Conservation (phyloP, 2,113 vertebrate species). For the Mus musculus region GRCm39 chr14:51426501-51427000, state of each 20-base stretch:
- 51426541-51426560: too few relatives aligned
- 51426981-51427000: background rate
- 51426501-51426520: too few relatives aligned
- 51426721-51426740: background rate
- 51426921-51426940: background rate
- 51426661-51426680: too few relatives aligned
- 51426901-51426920: background rate
- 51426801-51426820: background rate
- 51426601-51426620: too few relatives aligned
- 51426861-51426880: background rate
- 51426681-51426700: too few relatives aligned
- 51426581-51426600: too few relatives aligned
- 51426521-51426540: too few relatives aligned
- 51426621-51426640: too few relatives aligned
- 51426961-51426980: background rate
- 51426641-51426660: too few relatives aligned
- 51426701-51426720: too few relatives aligned
- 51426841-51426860: background rate
- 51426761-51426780: background rate
- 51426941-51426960: background rate
- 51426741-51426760: background rate
- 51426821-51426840: too few relatives aligned
- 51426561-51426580: too few relatives aligned
- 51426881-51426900: background rate
- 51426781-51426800: background rate